Percentiles rank a stretch among this genome's conserved stretches.
These are phyloP conservation scores for Rhabdomys pumilio DNA, from an alignment of 2,797 vertebrate species.

Conservation along the genomic window DNA sequence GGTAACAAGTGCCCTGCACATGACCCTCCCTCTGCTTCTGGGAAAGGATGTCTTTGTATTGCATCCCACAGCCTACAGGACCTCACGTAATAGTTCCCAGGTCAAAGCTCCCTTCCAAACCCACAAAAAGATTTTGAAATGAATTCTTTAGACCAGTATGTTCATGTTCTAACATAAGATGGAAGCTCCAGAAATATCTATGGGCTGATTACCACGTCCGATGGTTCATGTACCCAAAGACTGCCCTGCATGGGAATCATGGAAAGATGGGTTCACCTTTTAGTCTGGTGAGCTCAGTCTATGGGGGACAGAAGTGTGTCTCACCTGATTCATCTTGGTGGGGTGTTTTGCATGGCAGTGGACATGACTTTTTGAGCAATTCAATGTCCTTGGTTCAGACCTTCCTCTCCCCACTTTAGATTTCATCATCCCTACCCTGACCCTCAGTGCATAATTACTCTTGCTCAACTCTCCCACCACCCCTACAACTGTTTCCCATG, in stretches of 20 bases:
- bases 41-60: background rate
- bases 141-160: background rate
- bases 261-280: background rate
- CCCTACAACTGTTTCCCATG: background rate
- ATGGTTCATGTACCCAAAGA: background rate
- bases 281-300: background rate
- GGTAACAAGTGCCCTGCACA: background rate
- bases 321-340: background rate
- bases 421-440: background rate
- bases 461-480: background rate
- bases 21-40: background rate
- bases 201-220: background rate
- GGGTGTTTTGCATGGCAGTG: background rate
- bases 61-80: too few species aligned
- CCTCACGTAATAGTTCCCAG: background rate
- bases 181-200: background rate
- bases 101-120: background rate
- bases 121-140: background rate
- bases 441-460: background rate
- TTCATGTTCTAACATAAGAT: background rate
- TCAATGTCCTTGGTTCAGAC: background rate
- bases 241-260: background rate
- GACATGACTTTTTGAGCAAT: background rate
- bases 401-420: background rate
- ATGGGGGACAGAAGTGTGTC: too few species aligned